These are phyloP conservation scores for Sycophaga agraensis DNA, from an alignment of 1,140 invertebrate species.

Conservation along the genomic window DNA sequence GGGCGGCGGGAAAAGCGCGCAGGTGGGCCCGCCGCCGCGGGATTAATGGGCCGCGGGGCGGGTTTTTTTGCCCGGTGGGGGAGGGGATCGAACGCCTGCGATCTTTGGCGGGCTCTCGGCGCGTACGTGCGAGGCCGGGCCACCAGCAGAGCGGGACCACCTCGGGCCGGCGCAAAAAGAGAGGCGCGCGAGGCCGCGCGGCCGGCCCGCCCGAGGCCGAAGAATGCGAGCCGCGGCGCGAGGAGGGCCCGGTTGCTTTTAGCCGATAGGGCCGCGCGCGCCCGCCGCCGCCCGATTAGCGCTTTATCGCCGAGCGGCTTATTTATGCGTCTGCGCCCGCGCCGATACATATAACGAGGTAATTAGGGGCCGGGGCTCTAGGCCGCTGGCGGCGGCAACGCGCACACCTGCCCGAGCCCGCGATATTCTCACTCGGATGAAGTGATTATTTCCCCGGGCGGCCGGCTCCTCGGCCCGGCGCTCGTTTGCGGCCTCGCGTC, in stretches of 20 bases:
- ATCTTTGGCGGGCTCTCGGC: too few relatives aligned
- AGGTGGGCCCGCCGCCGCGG: background rate
- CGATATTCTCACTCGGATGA: slow-evolving; percentile 26
- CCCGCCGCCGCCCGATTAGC: background rate
- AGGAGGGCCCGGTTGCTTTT: too few relatives aligned
- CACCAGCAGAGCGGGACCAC: slow-evolving; percentile 58
- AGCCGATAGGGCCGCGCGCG: too few relatives aligned
- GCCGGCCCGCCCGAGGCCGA: background rate
- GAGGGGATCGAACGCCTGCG: slow-evolving; percentile 54
- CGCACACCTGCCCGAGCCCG: too few relatives aligned
- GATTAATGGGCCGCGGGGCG: background rate
- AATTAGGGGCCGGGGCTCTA: background rate
- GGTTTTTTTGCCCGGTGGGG: slow-evolving; percentile 5
- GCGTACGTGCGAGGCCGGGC: slow-evolving; percentile 58
- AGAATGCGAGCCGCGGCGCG: background rate
- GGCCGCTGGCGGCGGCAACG: too few relatives aligned
- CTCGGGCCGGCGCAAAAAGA: slow-evolving; percentile 43
- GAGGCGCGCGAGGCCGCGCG: slow-evolving; percentile 8
- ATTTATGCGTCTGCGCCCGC: background rate
- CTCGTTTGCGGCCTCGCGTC: background rate
- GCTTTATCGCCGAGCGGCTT: too few relatives aligned
- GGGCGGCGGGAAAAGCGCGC: too few relatives aligned
- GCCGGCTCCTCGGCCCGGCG: background rate
- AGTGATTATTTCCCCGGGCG: slow-evolving; percentile 29
- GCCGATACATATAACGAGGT: background rate